Percentiles rank a stretch among this genome's conserved stretches.
Conservation (phyloP, 1,140 invertebrate species). For the Apis florea region DNA sequence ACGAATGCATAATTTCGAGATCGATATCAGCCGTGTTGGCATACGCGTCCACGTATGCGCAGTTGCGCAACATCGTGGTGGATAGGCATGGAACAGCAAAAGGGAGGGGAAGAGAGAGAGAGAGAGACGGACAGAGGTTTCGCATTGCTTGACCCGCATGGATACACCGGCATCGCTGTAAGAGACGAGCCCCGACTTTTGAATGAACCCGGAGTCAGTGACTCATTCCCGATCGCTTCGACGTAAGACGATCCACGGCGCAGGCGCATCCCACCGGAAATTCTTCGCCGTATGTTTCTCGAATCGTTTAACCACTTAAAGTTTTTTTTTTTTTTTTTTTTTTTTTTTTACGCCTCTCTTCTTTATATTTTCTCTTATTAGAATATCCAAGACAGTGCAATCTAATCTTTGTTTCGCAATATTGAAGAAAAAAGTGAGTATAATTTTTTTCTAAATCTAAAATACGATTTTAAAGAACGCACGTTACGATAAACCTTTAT, state of each 20-base stretch:
- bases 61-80: slow-evolving; percentile 39
- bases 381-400: too few relatives aligned
- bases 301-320: too few relatives aligned
- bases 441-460: too few relatives aligned
- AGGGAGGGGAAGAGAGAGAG: slow-evolving; percentile 1
- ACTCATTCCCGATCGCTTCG: slow-evolving; percentile 47
- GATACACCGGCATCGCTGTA: not conserved
- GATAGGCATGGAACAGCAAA: not conserved
- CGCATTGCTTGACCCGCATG: slow-evolving; percentile 22
- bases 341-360: too few relatives aligned
- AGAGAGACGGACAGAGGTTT: slow-evolving; percentile 13
- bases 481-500: too few relatives aligned
- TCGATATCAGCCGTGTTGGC: slow-evolving; percentile 51
- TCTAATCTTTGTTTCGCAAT: too few relatives aligned
- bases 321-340: too few relatives aligned
- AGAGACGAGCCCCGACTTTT: slow-evolving; percentile 55
- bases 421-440: too few relatives aligned
- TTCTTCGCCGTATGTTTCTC: too few relatives aligned
- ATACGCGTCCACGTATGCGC: slow-evolving; percentile 32
- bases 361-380: too few relatives aligned
- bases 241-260: not conserved
- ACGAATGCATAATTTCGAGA: slow-evolving; percentile 44
- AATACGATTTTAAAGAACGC: too few relatives aligned
- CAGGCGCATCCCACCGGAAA: not conserved
- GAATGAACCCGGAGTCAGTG: slow-evolving; percentile 47